Evolutionary conservation across 30 jellyfish, hydroid and myxozoan genomes (phyloP).

Genomic region (Mastigias papua): DNA sequence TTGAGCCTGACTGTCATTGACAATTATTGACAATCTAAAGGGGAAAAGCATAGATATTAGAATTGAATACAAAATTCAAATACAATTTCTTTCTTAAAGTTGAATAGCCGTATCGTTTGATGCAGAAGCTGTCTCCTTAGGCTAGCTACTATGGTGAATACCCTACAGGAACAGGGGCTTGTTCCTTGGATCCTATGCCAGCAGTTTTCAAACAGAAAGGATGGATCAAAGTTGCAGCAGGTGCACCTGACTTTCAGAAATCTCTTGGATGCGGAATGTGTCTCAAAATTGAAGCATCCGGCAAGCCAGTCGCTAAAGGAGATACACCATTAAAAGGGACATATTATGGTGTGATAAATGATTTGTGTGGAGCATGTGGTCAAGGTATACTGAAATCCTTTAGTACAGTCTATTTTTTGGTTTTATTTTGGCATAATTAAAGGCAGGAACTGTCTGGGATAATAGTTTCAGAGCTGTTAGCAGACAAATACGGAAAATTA

Average conservation of each 20-base stretch:
- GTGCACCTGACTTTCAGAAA: constrained; percentile 65
- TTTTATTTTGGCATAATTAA: no score
- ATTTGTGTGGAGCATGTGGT: constrained; percentile 79
- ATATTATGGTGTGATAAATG: constrained; percentile 70
- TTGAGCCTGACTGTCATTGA: not conserved
- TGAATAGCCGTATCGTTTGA: no score
- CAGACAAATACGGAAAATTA: no score
- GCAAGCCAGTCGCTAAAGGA: constrained; percentile 74
- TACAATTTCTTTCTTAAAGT: not conserved
- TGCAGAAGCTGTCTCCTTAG: constrained; percentile 3
- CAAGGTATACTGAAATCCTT: constrained; percentile 47
- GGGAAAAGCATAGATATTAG: not conserved
- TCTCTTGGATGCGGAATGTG: constrained; percentile 80
- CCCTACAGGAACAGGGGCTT: constrained; percentile 88
- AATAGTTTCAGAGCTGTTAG: no score
- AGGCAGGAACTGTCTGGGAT: no score
- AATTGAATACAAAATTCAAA: not conserved
- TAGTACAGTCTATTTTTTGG: no score
- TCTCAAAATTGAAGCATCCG: constrained; percentile 72
- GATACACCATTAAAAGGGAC: constrained; percentile 65
- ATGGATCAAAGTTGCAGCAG: constrained; percentile 93
- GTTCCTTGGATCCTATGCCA: constrained; percentile 81
- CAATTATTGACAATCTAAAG: not conserved
- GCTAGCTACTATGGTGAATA: constrained; percentile 80
- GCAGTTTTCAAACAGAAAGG: constrained; percentile 61